A percentile compares a stretch with the other conserved stretches of the same genome.
phyloP scores from a whole-genome alignment of 2,797 vertebrate species.

The Sciurus vulgaris region DNA sequence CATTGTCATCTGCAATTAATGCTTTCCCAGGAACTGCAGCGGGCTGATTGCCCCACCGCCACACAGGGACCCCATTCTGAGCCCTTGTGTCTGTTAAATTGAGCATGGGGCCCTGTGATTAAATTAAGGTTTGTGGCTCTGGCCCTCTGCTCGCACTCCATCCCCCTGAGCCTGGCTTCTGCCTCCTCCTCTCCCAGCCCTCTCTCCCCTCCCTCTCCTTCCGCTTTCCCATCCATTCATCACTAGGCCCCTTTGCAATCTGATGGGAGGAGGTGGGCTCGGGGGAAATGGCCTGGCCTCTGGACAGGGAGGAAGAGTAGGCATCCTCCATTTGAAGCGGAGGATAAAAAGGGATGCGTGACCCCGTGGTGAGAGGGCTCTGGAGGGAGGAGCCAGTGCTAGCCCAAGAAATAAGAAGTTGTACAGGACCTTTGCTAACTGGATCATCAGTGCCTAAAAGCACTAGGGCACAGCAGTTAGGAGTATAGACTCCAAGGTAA shows the following conservation, averaged over 20 bases:
- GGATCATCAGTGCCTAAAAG: not conserved
- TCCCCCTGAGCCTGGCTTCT: slow-evolving; percentile 55
- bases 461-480: not conserved
- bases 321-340: not conserved
- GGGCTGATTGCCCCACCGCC: slow-evolving; percentile 90
- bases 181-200: slow-evolving; percentile 77
- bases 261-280: slow-evolving; percentile 31
- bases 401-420: not conserved
- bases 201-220: slow-evolving; percentile 88
- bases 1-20: slow-evolving; percentile 99
- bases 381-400: not conserved
- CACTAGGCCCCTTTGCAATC: slow-evolving; percentile 57
- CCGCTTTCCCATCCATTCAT: slow-evolving; percentile 89
- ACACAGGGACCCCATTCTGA: slow-evolving; percentile 93
- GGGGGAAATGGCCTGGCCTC: slow-evolving; percentile 18
- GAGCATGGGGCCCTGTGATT: slow-evolving; percentile 96
- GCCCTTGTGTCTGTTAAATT: slow-evolving; percentile 99
- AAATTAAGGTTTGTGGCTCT: slow-evolving; percentile 95
- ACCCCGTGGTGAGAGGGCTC: not conserved
- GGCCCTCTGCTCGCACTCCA: slow-evolving; percentile 88
- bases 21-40: slow-evolving; percentile 90
- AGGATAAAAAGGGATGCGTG: slow-evolving; percentile 38
- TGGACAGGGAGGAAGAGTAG: slow-evolving; percentile 15
- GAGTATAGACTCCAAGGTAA: not conserved
- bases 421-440: not conserved